A percentile compares a stretch with the other conserved stretches of the same genome.
phyloP scores from a whole-genome alignment of 2,888 invertebrate species.

The Deladenus siricidicola region DNA sequence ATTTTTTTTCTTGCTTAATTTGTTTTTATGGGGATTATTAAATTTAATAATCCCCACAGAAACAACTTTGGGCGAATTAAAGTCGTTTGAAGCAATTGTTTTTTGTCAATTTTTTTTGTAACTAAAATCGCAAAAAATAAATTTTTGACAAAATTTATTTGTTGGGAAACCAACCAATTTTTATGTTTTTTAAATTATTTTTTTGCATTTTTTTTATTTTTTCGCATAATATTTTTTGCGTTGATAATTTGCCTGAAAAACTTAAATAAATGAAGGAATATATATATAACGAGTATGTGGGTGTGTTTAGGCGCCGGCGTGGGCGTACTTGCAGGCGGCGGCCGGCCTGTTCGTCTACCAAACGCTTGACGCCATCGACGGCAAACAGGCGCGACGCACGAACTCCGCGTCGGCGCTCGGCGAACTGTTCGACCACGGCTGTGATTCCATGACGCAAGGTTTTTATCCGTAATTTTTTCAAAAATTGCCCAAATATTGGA shows the following conservation, averaged over 20 bases:
- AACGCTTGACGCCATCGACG: constrained; percentile 95
- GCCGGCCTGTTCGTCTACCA: constrained; percentile 91
- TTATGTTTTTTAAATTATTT: neutral
- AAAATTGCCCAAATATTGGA: too few species aligned
- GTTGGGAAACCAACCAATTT: neutral
- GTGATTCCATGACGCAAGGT: constrained; percentile 90
- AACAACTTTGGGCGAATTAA: too few species aligned
- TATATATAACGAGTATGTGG: too few species aligned
- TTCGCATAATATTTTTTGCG: too few species aligned
- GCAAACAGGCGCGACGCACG: constrained; percentile 93
- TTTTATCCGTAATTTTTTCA: constrained; percentile 13
- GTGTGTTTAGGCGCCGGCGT: constrained; percentile 79
- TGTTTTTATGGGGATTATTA: neutral
- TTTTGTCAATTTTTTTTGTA: too few species aligned
- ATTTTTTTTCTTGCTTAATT: neutral
- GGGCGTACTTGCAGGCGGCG: constrained; percentile 84
- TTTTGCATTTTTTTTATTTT: constrained; percentile 7
- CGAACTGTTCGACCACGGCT: constrained; percentile 97
- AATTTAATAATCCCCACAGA: too few species aligned
- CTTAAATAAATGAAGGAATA: too few species aligned
- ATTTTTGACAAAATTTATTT: too few species aligned
- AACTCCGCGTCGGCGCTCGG: constrained; percentile 83
- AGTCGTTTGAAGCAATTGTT: too few species aligned
- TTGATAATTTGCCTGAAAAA: too few species aligned
- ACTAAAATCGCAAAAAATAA: too few species aligned